These are phyloP conservation scores for Rhodophaea formosa DNA, from an alignment of 2,888 invertebrate species.

Conservation along the genomic window DNA sequence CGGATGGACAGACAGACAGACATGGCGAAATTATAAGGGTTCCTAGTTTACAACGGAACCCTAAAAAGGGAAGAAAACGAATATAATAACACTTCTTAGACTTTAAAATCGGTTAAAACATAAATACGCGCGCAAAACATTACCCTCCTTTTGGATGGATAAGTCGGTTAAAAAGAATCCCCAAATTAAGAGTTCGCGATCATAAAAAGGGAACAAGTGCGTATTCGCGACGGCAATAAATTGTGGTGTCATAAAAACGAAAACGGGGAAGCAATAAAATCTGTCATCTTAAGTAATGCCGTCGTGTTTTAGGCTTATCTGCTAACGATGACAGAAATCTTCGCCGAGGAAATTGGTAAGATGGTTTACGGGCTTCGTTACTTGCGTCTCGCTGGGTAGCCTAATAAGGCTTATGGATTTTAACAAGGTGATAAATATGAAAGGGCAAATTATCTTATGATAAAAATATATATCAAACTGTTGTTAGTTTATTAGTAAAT, in stretches of 20 bases:
- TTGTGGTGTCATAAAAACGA: constrained; percentile 62
- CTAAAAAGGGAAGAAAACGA: too few species aligned
- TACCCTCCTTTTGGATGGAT: too few species aligned
- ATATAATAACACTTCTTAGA: too few species aligned
- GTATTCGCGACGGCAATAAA: constrained; percentile 50
- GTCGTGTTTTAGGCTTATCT: constrained; percentile 62
- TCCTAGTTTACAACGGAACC: too few species aligned
- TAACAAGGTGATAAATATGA: background rate
- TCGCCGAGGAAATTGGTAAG: constrained; percentile 45
- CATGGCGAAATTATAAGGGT: too few species aligned
- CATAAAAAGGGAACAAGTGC: constrained; percentile 44
- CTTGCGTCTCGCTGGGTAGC: constrained; percentile 12
- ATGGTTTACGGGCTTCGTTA: constrained; percentile 32
- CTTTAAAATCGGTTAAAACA: too few species aligned
- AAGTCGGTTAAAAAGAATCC: constrained; percentile 16
- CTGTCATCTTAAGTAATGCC: constrained; percentile 61
- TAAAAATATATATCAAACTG: too few species aligned
- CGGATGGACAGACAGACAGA: too few species aligned
- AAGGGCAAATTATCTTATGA: too few species aligned
- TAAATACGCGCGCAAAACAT: too few species aligned
- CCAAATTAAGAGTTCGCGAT: constrained; percentile 36
- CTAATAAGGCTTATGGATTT: background rate
- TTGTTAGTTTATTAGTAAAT: too few species aligned
- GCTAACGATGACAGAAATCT: constrained; percentile 52
- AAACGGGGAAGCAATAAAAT: constrained; percentile 64